These are phyloP conservation scores for Batillaria attramentaria DNA, from an alignment of 1,140 invertebrate species.

Conservation along the genomic window DNA sequence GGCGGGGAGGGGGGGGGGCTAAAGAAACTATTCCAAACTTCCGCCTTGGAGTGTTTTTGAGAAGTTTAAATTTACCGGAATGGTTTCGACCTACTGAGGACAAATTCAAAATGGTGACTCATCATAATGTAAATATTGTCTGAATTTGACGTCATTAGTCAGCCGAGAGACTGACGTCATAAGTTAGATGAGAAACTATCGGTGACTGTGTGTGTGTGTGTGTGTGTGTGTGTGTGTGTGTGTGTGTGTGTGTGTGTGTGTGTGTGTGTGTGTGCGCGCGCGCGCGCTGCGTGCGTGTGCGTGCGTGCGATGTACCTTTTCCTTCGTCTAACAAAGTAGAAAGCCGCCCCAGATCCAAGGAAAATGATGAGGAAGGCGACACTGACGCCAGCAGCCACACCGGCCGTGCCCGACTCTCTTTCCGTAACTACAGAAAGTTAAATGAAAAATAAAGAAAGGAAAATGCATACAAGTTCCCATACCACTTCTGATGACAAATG, in stretches of 20 bases:
- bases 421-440: no score
- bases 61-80: neutral
- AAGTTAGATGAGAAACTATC: neutral
- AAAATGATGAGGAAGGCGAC: neutral
- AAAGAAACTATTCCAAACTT: no score
- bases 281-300: no score
- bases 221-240: neutral
- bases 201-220: neutral
- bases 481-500: no score
- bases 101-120: no score
- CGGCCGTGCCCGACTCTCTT: no score
- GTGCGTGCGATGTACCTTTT: neutral
- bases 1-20: no score
- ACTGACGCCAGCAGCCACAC: neutral
- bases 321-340: conserved; percentile 10
- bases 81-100: no score
- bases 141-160: neutral
- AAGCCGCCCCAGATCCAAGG: neutral
- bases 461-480: no score
- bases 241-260: neutral
- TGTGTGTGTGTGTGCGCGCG: neutral
- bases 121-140: no score
- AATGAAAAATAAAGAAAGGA: no score
- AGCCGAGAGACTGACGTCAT: neutral
- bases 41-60: no score